These are phyloP conservation scores for Drosophila helvetica DNA, from an alignment of 2,888 invertebrate genomes.

Conservation along the genomic window DNA sequence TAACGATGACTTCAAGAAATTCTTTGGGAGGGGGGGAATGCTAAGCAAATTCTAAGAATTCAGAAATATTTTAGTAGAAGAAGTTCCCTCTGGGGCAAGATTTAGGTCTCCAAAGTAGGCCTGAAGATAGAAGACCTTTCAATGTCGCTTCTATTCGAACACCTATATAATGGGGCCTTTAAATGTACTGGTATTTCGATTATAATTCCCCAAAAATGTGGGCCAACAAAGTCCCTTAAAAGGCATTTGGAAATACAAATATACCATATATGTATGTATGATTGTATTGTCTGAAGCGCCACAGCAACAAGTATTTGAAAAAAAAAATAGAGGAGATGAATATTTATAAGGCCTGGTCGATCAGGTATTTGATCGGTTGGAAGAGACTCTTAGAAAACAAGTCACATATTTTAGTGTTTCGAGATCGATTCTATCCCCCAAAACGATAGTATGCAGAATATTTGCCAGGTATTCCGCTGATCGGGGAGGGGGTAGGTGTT, in stretches of 20 bases:
- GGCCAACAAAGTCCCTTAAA: conserved; percentile 45
- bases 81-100: not conserved
- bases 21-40: not conserved
- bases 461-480: conserved; percentile 36
- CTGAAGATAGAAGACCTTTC: not conserved
- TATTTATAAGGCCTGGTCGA: conserved; percentile 50
- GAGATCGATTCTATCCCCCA: not conserved
- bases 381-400: conserved; percentile 19
- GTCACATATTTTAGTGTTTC: conserved; percentile 25
- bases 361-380: conserved; percentile 28
- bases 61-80: not conserved
- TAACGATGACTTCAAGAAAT: conserved; percentile 32
- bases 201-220: conserved; percentile 42
- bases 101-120: not conserved
- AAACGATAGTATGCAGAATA: conserved; percentile 13
- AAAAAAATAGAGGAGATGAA: too few relatives aligned
- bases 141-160: too few relatives aligned
- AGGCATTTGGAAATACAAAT: not conserved
- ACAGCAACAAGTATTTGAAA: conserved; percentile 31
- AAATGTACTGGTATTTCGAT: not conserved
- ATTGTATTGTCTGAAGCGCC: conserved; percentile 54
- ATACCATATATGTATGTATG: not conserved
- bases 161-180: too few relatives aligned
- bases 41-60: not conserved
- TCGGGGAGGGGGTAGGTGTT: conserved; percentile 28